phyloP scores from a whole-genome alignment of 2,113 vertebrate genomes.

The Sclerurus mexicanus region DNA sequence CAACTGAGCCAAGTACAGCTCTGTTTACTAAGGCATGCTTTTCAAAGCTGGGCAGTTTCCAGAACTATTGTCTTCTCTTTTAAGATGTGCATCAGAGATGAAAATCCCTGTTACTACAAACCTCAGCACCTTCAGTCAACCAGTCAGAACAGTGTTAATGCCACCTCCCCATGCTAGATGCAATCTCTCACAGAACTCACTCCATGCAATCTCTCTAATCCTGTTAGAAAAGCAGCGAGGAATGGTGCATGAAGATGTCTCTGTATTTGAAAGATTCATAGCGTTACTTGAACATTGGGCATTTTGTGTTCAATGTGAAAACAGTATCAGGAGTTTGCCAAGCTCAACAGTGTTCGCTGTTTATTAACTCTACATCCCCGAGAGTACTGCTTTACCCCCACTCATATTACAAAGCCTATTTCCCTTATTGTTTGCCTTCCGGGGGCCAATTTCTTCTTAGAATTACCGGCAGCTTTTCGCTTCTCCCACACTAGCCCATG shows the following conservation, averaged over 20 bases:
- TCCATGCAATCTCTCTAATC: not conserved
- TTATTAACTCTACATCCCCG: not conserved
- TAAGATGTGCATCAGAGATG: not conserved
- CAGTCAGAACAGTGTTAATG: not conserved
- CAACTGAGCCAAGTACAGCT: not conserved
- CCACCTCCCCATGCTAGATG: accelerated
- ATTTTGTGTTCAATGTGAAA: not conserved
- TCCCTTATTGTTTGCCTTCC: slow-evolving; percentile 4
- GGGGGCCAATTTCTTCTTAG: not conserved
- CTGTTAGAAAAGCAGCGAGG: not conserved
- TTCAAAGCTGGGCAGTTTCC: not conserved
- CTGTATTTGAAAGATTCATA: not conserved
- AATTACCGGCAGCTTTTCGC: slow-evolving; percentile 4
- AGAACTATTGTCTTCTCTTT: not conserved
- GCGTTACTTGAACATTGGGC: not conserved
- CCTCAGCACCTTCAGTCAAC: not conserved
- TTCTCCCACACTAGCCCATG: not conserved
- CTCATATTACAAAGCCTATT: not conserved
- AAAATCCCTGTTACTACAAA: not conserved
- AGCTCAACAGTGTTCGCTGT: not conserved
- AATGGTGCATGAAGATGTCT: not conserved
- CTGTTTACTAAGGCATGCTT: not conserved
- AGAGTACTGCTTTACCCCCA: not conserved
- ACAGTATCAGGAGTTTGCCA: not conserved
- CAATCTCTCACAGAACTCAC: not conserved